Percentiles rank a stretch among this genome's conserved stretches.
Conservation (phyloP, 2,113 vertebrate species). For the Phocoena phocoena region DNA sequence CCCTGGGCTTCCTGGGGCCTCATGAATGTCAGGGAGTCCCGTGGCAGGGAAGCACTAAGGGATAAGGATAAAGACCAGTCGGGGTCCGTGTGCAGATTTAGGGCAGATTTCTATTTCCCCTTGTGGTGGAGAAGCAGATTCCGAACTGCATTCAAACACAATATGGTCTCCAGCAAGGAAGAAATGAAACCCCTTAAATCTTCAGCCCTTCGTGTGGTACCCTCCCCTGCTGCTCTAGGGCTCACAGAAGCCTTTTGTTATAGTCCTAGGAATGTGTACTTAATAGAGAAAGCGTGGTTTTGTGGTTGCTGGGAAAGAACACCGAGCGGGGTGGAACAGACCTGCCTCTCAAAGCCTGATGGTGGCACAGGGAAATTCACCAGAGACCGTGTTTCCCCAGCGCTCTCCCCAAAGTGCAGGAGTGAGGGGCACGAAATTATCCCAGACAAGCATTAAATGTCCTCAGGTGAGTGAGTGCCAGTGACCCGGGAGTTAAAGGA, state of each 20-base stretch:
- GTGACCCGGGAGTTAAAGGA: background rate
- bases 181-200: conserved; percentile 62
- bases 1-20: conserved; percentile 47
- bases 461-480: no score
- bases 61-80: conserved; percentile 30
- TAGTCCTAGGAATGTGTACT: background rate
- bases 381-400: rapidly evolving
- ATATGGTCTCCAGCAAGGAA: background rate
- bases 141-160: background rate
- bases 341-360: background rate
- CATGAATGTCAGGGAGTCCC: conserved; percentile 57
- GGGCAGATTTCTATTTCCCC: conserved; percentile 1
- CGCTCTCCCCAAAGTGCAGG: background rate
- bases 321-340: background rate
- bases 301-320: background rate
- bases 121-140: conserved; percentile 33
- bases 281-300: background rate
- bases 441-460: background rate
- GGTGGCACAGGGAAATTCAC: background rate
- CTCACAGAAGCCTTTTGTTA: conserved; percentile 58
- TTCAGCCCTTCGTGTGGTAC: background rate
- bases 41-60: conserved; percentile 70
- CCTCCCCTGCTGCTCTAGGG: background rate
- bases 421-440: background rate
- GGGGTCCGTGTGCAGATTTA: background rate